These are phyloP conservation scores for Synanthedon vespiformis DNA, from an alignment of 2,888 invertebrate genomes.

Conservation along the genomic window DNA sequence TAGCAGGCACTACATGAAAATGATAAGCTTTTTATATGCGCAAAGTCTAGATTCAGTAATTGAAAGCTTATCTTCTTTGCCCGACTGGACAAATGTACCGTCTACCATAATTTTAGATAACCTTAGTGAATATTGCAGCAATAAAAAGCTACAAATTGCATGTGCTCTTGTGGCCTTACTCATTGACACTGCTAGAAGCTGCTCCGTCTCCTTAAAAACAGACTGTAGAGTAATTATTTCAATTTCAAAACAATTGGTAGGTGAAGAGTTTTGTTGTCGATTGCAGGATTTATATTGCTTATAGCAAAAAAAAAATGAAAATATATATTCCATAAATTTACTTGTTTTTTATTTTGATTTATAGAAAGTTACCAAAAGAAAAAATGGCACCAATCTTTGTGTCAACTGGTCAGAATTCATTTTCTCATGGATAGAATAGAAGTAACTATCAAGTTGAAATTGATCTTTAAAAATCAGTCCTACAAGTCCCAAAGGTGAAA, in stretches of 20 bases:
- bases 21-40: conserved; percentile 56
- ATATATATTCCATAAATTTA: background rate
- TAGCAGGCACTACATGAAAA: conserved; percentile 51
- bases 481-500: too few species aligned
- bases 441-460: too few species aligned
- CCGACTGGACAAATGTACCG: conserved; percentile 49
- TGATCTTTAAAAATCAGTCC: too few species aligned
- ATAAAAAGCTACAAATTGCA: conserved; percentile 33
- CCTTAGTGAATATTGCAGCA: conserved; percentile 35
- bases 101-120: conserved; percentile 50
- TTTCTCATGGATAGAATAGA: too few species aligned
- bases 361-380: too few species aligned
- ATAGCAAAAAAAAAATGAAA: background rate
- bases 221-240: conserved; percentile 35
- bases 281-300: conserved; percentile 33
- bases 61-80: conserved; percentile 40
- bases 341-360: too few species aligned
- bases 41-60: conserved; percentile 35
- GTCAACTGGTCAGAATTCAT: too few species aligned
- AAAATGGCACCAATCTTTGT: too few species aligned
- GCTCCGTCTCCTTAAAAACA: conserved; percentile 23
- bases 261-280: conserved; percentile 33
- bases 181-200: conserved; percentile 33
- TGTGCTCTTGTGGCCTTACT: conserved; percentile 47
- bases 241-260: conserved; percentile 23